phyloP scores from a whole-genome alignment of 1,140 invertebrate genomes.

The Lasioglossum albipes region DNA sequence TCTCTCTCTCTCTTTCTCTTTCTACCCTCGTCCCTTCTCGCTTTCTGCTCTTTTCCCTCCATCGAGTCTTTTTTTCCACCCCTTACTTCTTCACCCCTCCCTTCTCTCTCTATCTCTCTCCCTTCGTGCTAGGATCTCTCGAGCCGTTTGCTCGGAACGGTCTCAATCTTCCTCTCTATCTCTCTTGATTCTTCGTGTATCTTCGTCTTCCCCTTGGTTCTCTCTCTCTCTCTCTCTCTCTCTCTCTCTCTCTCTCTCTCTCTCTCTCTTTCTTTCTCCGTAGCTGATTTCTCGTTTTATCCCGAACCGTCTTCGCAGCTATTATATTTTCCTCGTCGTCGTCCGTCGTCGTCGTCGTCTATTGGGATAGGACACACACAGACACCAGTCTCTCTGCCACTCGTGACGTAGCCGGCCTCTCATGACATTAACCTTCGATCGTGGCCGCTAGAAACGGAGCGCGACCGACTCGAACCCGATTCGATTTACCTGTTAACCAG shows the following conservation, averaged over 20 bases:
- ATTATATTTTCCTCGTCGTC: slow-evolving; percentile 56
- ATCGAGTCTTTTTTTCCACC: background rate
- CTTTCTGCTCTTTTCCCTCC: background rate
- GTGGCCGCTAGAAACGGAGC: slow-evolving; percentile 22
- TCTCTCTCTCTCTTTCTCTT: background rate
- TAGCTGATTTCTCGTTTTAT: too few species aligned
- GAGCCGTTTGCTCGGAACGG: background rate
- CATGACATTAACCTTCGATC: slow-evolving; percentile 62
- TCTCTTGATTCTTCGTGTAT: slow-evolving; percentile 19
- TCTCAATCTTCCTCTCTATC: slow-evolving; percentile 29
- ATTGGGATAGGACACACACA: slow-evolving; percentile 65
- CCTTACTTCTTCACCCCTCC: slow-evolving; percentile 1
- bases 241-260: background rate
- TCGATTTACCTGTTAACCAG: too few species aligned
- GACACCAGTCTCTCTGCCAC: too few species aligned
- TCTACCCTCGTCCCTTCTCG: background rate
- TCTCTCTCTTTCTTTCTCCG: background rate
- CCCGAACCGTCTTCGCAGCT: slow-evolving; percentile 35
- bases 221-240: background rate
- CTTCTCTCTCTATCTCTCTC: slow-evolving; percentile 15
- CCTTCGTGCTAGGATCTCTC: background rate
- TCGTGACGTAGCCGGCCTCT: slow-evolving; percentile 25
- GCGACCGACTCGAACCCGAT: background rate
- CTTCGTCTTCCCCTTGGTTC: background rate
- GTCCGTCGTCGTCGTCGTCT: slow-evolving; percentile 18